phyloP scores from a whole-genome alignment of 1,140 invertebrate genomes.

The Sipha flava region DNA sequence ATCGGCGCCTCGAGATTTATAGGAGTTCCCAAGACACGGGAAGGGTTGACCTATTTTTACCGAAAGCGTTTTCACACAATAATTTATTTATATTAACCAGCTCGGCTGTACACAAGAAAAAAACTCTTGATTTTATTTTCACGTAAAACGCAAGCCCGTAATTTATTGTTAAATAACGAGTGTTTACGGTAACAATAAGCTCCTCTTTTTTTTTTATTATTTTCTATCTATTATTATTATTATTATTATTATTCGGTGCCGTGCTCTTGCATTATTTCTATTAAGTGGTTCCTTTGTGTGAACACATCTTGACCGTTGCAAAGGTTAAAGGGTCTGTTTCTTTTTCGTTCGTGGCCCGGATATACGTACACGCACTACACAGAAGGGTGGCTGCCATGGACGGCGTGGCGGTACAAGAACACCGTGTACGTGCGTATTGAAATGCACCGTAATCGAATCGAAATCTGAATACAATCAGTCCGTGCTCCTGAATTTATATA shows the following conservation, averaged over 20 bases:
- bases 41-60: too few species aligned
- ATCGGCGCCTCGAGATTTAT: not conserved
- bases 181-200: slow-evolving; percentile 1
- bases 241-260: slow-evolving; percentile 13
- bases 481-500: not conserved
- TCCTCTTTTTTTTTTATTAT: not conserved
- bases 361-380: not conserved
- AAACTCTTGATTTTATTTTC: not conserved
- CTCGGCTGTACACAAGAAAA: too few species aligned
- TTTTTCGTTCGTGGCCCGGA: not conserved
- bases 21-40: too few species aligned
- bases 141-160: not conserved
- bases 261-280: slow-evolving; percentile 29
- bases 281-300: slow-evolving; percentile 31
- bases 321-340: slow-evolving; percentile 31
- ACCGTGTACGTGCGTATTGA: not conserved
- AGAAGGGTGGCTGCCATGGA: not conserved
- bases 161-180: slow-evolving; percentile 20
- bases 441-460: not conserved
- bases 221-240: not conserved
- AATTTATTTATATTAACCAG: too few species aligned
- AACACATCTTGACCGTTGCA: slow-evolving; percentile 32
- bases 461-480: slow-evolving; percentile 16
- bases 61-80: too few species aligned
- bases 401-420: not conserved